A percentile compares a stretch with the other conserved stretches of the same genome.
Conservation (phyloP, 2,888 invertebrate species). For the Corythucha ciliata region DNA sequence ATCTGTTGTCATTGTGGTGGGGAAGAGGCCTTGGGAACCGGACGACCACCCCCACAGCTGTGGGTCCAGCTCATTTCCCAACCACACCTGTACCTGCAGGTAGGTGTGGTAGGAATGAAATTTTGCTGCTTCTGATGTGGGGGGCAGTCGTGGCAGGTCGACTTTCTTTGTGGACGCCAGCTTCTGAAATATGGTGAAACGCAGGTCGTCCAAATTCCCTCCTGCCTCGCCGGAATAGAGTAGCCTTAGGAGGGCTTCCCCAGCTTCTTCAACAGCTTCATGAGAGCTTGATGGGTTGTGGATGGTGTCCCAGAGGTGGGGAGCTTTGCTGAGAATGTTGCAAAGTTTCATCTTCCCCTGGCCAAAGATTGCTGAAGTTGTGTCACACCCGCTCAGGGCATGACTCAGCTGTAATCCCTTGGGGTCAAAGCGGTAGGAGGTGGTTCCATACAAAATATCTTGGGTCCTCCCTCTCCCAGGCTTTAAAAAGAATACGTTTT, state of each 20-base stretch:
- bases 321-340: background rate
- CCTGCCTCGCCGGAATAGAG: background rate
- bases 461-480: background rate
- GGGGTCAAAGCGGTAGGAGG: background rate
- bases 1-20: background rate
- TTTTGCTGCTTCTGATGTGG: too few species aligned
- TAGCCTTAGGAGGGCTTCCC: background rate
- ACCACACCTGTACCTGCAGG: conserved; percentile 12
- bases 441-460: background rate
- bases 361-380: too few species aligned
- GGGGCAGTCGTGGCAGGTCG: too few species aligned
- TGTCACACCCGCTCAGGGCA: too few species aligned
- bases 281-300: background rate
- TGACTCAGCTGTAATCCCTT: too few species aligned
- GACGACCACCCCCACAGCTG: background rate
- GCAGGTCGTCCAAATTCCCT: too few species aligned
- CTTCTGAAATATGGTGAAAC: too few species aligned
- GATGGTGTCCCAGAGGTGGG: background rate
- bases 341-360: too few species aligned
- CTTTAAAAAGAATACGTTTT: background rate
- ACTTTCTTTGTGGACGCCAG: too few species aligned
- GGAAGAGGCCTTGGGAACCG: background rate
- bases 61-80: conserved; percentile 6
- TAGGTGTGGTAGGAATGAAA: too few species aligned
- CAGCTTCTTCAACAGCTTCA: background rate